Conservation (phyloP, 1,140 invertebrate genomes). For the Cherax quadricarinatus region DNA sequence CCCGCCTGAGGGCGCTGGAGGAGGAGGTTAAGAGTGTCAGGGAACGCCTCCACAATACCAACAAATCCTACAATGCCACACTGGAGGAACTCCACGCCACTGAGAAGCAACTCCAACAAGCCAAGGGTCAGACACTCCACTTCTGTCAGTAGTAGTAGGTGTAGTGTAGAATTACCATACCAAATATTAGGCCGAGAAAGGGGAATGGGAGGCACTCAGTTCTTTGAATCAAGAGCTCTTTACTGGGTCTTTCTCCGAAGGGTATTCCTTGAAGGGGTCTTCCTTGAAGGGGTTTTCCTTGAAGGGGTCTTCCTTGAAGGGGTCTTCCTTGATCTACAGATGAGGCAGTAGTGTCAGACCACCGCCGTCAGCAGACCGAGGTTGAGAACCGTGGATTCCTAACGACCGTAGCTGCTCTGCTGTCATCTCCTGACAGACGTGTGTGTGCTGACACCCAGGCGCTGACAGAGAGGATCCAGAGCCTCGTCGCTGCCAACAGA, state of each 20-base stretch:
- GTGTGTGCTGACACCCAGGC: conserved; percentile 30
- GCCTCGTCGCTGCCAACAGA: conserved; percentile 36
- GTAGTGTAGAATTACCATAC: neutral
- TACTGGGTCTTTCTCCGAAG: no score
- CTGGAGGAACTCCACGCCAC: conserved; percentile 52
- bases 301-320: no score
- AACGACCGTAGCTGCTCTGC: conserved; percentile 65
- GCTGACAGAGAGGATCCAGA: conserved; percentile 55
- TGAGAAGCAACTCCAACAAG: conserved; percentile 49
- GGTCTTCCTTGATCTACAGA: conserved; percentile 23
- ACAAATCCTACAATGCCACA: conserved; percentile 63
- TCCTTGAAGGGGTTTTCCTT: no score
- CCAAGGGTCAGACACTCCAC: conserved; percentile 39
- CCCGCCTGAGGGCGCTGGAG: conserved; percentile 45
- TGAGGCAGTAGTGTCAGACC: conserved; percentile 60
- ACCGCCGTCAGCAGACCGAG: conserved; percentile 67
- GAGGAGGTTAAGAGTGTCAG: conserved; percentile 62
- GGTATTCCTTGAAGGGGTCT: no score
- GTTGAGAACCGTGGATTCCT: conserved; percentile 67
- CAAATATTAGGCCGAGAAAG: no score
- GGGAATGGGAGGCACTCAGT: no score
- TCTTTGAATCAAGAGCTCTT: no score
- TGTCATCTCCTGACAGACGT: conserved; percentile 58
- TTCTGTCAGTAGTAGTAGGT: neutral
- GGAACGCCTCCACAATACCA: conserved; percentile 61